Conservation (phyloP, 2,113 vertebrate species). For the Piliocolobus tephrosceles region DNA sequence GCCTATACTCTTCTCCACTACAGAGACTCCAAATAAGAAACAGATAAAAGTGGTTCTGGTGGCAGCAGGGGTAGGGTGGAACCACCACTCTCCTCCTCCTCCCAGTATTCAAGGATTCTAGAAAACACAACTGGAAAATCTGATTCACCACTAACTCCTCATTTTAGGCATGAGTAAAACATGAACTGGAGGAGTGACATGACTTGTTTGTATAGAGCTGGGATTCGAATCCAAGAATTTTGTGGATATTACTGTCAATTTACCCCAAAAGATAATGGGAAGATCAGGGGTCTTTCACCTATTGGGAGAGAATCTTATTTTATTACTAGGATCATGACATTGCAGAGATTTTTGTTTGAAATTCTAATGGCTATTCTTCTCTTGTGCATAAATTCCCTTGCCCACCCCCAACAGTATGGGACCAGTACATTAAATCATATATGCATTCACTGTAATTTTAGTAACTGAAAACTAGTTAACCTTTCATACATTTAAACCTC, state of each 20-base stretch:
- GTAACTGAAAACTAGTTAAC: not conserved
- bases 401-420: not conserved
- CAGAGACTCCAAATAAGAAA: not conserved
- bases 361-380: not conserved
- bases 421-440: not conserved
- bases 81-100: no score
- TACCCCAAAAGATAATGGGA: not conserved
- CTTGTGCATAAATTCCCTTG: not conserved
- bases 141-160: not conserved
- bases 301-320: not conserved
- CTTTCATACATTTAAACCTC: not conserved
- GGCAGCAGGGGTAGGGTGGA: not conserved
- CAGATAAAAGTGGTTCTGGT: not conserved
- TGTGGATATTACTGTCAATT: not conserved
- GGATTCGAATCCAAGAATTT: not conserved
- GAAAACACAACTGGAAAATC: not conserved
- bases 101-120: not conserved
- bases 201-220: not conserved
- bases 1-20: not conserved
- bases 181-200: not conserved
- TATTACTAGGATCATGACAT: not conserved
- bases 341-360: constrained; percentile 26
- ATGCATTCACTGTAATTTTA: not conserved
- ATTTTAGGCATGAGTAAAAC: not conserved
- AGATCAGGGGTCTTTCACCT: not conserved